These are phyloP conservation scores for Saccopteryx leptura DNA, from an alignment of 2,113 vertebrate species.

Conservation along the genomic window DNA sequence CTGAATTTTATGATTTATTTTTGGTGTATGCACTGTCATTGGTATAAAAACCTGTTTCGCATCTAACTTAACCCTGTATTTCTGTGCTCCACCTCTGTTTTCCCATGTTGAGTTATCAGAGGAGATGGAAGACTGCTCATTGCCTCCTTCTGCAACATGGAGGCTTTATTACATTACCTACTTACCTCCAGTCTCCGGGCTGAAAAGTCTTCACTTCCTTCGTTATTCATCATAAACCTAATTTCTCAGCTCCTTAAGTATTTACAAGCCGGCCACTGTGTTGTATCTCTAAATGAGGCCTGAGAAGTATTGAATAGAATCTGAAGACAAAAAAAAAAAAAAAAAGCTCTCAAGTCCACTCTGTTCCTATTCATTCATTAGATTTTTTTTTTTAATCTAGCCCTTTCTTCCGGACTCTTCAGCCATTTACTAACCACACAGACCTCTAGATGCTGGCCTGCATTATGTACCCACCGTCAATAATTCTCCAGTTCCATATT, in stretches of 20 bases:
- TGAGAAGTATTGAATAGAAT: background rate
- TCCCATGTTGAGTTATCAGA: background rate
- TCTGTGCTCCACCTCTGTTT: background rate
- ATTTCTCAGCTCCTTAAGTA: constrained; percentile 71
- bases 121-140: background rate
- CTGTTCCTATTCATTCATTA: background rate
- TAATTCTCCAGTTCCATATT: background rate
- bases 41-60: constrained; percentile 1
- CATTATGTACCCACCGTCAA: background rate
- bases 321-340: constrained; percentile 56
- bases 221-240: constrained; percentile 54
- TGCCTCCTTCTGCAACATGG: background rate
- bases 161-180: constrained; percentile 53
- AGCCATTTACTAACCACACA: background rate
- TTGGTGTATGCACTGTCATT: background rate
- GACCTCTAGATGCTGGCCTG: background rate
- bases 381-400: background rate
- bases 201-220: constrained; percentile 56
- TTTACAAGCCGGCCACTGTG: constrained; percentile 53
- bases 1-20: constrained; percentile 12
- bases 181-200: constrained; percentile 15
- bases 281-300: constrained; percentile 30
- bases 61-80: background rate
- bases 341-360: constrained; percentile 30
- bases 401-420: constrained; percentile 24